A percentile compares a stretch with the other conserved stretches of the same genome.
Conservation (phyloP, 1,140 invertebrate species). For the Drosophila mayri region DNA sequence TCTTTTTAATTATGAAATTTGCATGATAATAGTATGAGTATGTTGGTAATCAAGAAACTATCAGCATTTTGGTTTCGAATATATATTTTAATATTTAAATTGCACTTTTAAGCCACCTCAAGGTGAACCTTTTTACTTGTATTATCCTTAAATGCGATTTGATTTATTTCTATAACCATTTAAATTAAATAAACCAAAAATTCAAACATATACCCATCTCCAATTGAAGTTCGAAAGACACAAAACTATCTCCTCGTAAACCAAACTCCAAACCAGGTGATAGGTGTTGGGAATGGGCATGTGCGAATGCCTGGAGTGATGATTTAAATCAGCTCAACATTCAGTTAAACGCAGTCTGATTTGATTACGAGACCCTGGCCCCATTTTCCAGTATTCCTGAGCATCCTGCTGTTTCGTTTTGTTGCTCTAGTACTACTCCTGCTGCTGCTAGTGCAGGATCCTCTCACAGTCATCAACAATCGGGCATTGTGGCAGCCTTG, state of each 20-base stretch:
- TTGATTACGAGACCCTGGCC: constrained; percentile 41
- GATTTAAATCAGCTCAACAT: constrained; percentile 38
- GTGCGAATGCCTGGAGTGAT: constrained; percentile 4
- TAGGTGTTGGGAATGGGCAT: constrained; percentile 4
- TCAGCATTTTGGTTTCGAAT: too few species aligned
- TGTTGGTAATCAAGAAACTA: too few species aligned
- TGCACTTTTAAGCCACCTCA: too few species aligned
- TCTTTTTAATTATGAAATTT: neutral
- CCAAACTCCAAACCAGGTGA: neutral
- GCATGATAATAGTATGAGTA: too few species aligned
- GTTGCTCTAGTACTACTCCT: too few species aligned
- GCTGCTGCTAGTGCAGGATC: neutral
- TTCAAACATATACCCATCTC: constrained; percentile 1
- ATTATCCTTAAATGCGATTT: too few species aligned
- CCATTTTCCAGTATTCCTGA: neutral
- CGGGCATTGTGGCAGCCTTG: constrained; percentile 12
- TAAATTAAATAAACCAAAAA: neutral
- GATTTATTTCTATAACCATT: too few species aligned
- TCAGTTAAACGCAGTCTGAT: constrained; percentile 64
- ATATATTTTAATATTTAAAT: too few species aligned
- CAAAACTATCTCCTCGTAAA: constrained; percentile 14
- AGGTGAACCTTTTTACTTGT: neutral
- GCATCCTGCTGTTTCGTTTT: neutral
- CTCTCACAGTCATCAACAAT: constrained; percentile 37
- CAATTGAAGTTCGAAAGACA: neutral